Conservation (phyloP, 2,113 vertebrate species). For the Sylvietta virens region DNA sequence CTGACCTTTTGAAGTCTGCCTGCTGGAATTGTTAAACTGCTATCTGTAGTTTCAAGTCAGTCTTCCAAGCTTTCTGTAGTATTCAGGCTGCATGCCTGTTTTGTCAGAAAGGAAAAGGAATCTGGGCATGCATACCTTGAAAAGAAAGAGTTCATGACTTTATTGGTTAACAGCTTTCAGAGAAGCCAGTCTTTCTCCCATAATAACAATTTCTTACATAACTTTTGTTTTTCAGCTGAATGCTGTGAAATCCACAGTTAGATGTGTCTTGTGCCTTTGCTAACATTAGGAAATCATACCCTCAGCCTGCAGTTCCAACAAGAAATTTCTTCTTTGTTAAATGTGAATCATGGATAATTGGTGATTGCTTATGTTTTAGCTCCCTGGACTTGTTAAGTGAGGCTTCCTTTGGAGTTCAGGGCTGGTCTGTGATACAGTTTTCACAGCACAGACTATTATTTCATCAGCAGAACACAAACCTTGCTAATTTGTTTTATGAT, state of each 20-base stretch:
- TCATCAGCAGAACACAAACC: neutral
- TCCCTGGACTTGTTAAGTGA: neutral
- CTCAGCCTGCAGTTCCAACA: neutral
- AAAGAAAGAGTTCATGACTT: neutral
- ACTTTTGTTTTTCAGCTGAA: neutral
- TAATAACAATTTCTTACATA: neutral
- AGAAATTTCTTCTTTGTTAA: conserved; percentile 15
- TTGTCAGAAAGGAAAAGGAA: neutral
- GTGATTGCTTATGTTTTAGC: conserved; percentile 10
- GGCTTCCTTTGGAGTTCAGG: neutral
- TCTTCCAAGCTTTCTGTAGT: neutral
- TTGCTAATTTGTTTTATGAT: conserved; percentile 21
- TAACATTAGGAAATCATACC: neutral
- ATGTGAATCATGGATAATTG: neutral
- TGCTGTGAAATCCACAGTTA: neutral
- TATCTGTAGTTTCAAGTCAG: neutral
- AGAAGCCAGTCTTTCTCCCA: neutral
- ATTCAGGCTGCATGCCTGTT: neutral
- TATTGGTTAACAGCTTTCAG: neutral
- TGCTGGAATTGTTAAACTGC: neutral
- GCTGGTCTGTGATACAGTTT: neutral
- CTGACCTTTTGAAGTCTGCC: neutral
- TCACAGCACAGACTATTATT: neutral
- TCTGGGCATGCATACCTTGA: neutral
- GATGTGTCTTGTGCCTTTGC: neutral